Base-by-base conservation (phyloP, 2,113 vertebrate genomes). In the Trematomus loennbergii region DNA sequence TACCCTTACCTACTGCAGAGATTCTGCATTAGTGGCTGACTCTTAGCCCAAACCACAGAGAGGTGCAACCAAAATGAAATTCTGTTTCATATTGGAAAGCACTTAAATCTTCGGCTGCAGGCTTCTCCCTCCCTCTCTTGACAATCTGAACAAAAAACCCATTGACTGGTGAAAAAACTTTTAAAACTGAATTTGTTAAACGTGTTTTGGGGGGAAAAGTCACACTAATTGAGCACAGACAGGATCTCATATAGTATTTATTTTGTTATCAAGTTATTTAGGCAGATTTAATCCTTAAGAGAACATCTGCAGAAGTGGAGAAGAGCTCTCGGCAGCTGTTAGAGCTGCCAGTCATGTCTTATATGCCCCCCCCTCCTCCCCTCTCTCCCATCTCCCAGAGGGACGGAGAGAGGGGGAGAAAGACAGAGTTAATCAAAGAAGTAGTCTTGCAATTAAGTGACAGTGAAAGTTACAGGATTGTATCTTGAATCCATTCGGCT, bases 371-470 rank as follows among this genome's bases (percentile, higher is more conserved):
- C 68, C 60, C 46, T 15, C 46, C n/a, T 48, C 72, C 9, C 65
- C 69, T 54, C 53, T n/a, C 49, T 50, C 36, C 48, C 57, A 78
- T 87, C 74, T 82, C 83, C 90, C 81, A 68, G n/a, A 72, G 84
- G 84, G n/a, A 36, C 20, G 53, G 59, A 72, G 50, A 50, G 72
- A 20, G 57, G 22, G 65, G 25, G 67, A 20, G 13, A 67, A 75
- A 75, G 70, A 55, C 22, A 78, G 75, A 90, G 86, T 91, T 93
- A 89, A 92, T 92, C 92, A 92, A 90, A 91, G 72, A 50, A 88
- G 87, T 79, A 85, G 83, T 88, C 87, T 82, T 72, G 86, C 87
- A 93, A 93, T 92, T 93, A 93, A 91, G 87, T 72, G 75, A 82
- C 84, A 87, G 77, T 52, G 82, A 89, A 88, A 86, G 89, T 91